Evolutionary conservation across 2,113 vertebrate species (phyloP).

Genomic region (Bos indicus): DNA sequence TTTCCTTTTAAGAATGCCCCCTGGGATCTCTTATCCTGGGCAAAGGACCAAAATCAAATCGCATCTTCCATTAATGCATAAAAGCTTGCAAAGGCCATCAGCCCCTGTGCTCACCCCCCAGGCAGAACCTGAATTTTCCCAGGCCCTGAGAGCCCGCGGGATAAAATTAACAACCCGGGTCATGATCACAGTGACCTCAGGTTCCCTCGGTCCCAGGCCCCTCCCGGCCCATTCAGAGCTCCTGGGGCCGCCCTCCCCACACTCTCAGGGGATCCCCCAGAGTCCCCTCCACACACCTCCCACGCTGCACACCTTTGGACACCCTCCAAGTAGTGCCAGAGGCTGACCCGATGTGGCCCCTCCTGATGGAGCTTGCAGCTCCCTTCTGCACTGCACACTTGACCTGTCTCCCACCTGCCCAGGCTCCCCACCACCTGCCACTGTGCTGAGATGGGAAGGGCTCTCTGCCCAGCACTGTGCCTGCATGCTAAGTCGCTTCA

Average conservation of each 20-base stretch:
- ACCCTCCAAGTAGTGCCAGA: neutral
- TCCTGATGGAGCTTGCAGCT: neutral
- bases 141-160: slow-evolving; percentile 45
- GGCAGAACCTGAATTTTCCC: slow-evolving; percentile 61
- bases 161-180: slow-evolving; percentile 38
- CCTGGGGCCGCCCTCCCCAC: neutral
- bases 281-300: neutral
- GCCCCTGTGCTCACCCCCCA: neutral
- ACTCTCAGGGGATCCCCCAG: neutral
- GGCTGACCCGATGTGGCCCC: accelerated
- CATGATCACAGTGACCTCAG: neutral
- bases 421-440: neutral
- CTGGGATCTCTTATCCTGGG: slow-evolving; percentile 38
- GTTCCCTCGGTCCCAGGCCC: neutral
- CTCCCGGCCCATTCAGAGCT: neutral
- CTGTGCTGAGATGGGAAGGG: neutral
- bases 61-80: slow-evolving; percentile 12
- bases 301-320: neutral
- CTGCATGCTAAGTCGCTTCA: neutral
- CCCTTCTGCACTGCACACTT: accelerated
- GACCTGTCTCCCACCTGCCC: neutral
- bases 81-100: slow-evolving; percentile 22
- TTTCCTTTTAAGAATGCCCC: slow-evolving; percentile 41
- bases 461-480: neutral
- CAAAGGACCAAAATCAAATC: slow-evolving; percentile 53